Conservation (phyloP, 2,797 vertebrate species). For the Emydoidea blandingii region DNA sequence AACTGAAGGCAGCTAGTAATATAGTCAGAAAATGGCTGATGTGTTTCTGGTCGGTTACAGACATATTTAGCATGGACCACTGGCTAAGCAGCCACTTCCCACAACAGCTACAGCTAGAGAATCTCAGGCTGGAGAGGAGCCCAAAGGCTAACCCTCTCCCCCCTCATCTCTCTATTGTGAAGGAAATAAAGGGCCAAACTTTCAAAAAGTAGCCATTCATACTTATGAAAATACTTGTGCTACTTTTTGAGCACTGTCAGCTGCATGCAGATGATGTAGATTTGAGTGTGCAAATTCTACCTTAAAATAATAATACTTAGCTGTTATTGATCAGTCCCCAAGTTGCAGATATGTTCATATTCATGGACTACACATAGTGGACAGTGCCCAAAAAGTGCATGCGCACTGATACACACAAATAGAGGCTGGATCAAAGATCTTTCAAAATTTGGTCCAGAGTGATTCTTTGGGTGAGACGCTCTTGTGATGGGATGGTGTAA, state of each 20-base stretch:
- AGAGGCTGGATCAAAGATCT: background rate
- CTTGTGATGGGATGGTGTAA: background rate
- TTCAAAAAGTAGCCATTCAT: background rate
- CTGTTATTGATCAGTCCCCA: background rate
- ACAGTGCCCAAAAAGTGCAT: background rate
- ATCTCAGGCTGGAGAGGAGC: background rate
- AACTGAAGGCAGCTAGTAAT: background rate
- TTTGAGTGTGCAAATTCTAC: no score
- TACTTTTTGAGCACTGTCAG: background rate
- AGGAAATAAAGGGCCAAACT: background rate
- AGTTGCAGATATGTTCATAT: background rate
- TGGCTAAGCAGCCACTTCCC: background rate
- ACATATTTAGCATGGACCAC: background rate
- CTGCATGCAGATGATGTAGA: background rate
- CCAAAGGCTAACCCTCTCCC: accelerated
- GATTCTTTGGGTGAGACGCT: background rate
- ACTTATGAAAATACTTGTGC: background rate
- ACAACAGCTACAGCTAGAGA: background rate
- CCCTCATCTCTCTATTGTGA: background rate
- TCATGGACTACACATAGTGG: background rate
- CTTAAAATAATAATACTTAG: background rate
- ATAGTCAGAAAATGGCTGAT: background rate
- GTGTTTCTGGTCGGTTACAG: background rate
- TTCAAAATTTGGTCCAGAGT: background rate
- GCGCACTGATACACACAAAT: background rate